Conservation (phyloP, 2,888 invertebrate species). For the Diploptera punctata region DNA sequence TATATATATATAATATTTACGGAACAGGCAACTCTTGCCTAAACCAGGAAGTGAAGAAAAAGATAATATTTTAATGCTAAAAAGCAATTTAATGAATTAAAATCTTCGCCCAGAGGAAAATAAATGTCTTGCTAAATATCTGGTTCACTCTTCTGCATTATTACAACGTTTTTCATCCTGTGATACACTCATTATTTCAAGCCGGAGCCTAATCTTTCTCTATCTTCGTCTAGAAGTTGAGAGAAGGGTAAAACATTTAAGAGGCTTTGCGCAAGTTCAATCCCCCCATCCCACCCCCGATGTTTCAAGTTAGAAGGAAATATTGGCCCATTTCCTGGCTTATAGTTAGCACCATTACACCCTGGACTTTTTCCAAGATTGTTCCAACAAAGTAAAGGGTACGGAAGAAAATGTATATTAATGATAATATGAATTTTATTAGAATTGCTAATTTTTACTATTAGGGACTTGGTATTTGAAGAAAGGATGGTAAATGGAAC, state of each 20-base stretch:
- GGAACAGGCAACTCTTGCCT: too few relatives aligned
- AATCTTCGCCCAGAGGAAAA: neutral
- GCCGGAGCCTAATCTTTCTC: slow-evolving; percentile 10
- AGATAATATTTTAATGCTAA: neutral
- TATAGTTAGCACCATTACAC: slow-evolving; percentile 20
- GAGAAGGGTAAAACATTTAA: slow-evolving; percentile 9
- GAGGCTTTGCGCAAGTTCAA: slow-evolving; percentile 19
- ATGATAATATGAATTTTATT: slow-evolving; percentile 23
- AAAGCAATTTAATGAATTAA: neutral
- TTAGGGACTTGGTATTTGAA: neutral
- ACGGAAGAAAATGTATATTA: slow-evolving; percentile 8
- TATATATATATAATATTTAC: too few relatives aligned
- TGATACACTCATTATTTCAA: neutral
- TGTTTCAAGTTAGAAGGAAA: slow-evolving; percentile 17
- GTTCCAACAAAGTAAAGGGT: neutral
- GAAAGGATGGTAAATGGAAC: neutral
- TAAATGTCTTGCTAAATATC: neutral
- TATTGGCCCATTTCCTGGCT: slow-evolving; percentile 17
- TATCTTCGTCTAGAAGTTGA: neutral
- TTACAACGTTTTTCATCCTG: neutral
- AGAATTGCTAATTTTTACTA: slow-evolving; percentile 24
- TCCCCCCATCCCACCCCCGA: neutral
- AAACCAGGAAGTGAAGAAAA: too few relatives aligned
- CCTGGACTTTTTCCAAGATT: slow-evolving; percentile 1
- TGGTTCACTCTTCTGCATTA: neutral